These are phyloP conservation scores for Zaprionus lachaisei DNA, from an alignment of 1,140 invertebrate genomes.

Conservation along the genomic window DNA sequence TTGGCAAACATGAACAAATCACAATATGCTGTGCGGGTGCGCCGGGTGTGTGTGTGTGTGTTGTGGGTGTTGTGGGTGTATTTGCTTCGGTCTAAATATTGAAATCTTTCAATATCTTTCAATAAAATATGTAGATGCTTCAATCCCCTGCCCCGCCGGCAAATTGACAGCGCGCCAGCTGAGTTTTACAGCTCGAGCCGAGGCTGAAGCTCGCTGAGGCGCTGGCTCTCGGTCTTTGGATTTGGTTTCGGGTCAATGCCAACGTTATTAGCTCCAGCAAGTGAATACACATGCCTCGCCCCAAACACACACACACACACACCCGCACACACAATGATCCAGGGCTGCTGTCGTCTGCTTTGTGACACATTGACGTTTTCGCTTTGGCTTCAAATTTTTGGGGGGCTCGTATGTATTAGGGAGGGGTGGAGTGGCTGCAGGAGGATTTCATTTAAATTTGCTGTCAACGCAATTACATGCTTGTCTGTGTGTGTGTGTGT, in stretches of 20 bases:
- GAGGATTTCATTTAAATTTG: constrained; percentile 82
- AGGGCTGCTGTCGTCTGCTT: constrained; percentile 64
- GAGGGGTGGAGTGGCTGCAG: background rate
- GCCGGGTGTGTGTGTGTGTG: constrained; percentile 7
- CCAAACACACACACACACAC: constrained; percentile 11
- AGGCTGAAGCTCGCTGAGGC: constrained; percentile 5
- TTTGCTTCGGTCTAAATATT: constrained; percentile 54
- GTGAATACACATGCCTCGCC: constrained; percentile 17
- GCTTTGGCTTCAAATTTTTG: constrained; percentile 25
- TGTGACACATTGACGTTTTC: constrained; percentile 77
- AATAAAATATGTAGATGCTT: constrained; percentile 83
- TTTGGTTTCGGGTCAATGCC: constrained; percentile 71
- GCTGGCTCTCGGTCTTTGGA: constrained; percentile 2
- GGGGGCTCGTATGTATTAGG: background rate
- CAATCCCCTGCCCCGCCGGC: constrained; percentile 30
- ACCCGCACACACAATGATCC: background rate
- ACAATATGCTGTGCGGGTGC: constrained; percentile 11
- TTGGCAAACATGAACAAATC: constrained; percentile 6
- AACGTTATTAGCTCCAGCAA: constrained; percentile 70
- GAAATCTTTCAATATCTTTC: constrained; percentile 83
- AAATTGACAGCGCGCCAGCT: constrained; percentile 80
- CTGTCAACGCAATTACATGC: constrained; percentile 82
- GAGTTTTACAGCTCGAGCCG: constrained; percentile 69
- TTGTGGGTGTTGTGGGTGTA: constrained; percentile 26
- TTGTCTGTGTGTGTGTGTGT: constrained; percentile 21